These are phyloP conservation scores for Psix sp. DNA, from an alignment of 1,140 invertebrate genomes.

Conservation along the genomic window DNA sequence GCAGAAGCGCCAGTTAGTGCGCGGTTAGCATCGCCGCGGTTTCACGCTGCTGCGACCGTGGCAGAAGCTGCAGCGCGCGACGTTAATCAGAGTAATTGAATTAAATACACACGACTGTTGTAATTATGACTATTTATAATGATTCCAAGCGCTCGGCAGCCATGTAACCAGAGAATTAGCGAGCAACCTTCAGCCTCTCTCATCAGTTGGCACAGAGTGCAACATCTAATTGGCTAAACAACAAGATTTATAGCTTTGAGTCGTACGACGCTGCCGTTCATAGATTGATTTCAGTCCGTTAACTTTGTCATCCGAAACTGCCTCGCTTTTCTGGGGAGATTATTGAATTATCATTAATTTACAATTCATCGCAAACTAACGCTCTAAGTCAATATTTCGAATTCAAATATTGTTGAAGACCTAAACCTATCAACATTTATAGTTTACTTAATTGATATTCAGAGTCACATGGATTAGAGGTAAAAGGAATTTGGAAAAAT, in stretches of 20 bases:
- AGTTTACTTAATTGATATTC: too few species aligned
- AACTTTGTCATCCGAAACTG: background rate
- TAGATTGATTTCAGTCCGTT: constrained; percentile 24
- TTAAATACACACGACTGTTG: constrained; percentile 76
- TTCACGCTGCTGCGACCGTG: constrained; percentile 50
- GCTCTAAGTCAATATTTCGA: too few species aligned
- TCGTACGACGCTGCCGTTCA: background rate
- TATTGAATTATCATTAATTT: too few species aligned
- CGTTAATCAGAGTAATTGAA: constrained; percentile 78
- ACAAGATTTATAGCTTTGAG: too few species aligned
- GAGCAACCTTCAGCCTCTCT: constrained; percentile 17
- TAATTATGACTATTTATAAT: constrained; percentile 78
- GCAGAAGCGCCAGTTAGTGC: constrained; percentile 43
- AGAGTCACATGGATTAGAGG: too few species aligned
- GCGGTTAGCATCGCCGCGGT: constrained; percentile 42
- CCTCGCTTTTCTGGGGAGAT: too few species aligned
- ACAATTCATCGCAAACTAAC: too few species aligned
- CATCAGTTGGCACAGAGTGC: constrained; percentile 6
- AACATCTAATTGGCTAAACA: constrained; percentile 28
- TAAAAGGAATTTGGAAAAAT: too few species aligned
- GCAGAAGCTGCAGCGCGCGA: constrained; percentile 68
- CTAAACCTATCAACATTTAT: too few species aligned
- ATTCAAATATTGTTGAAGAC: too few species aligned
- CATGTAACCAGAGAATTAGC: constrained; percentile 47
- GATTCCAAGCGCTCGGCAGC: constrained; percentile 63